Percentiles rank a stretch among this genome's conserved stretches.
phyloP scores from a whole-genome alignment of 1,140 invertebrate genomes.

The Tetragonula clypearis region DNA sequence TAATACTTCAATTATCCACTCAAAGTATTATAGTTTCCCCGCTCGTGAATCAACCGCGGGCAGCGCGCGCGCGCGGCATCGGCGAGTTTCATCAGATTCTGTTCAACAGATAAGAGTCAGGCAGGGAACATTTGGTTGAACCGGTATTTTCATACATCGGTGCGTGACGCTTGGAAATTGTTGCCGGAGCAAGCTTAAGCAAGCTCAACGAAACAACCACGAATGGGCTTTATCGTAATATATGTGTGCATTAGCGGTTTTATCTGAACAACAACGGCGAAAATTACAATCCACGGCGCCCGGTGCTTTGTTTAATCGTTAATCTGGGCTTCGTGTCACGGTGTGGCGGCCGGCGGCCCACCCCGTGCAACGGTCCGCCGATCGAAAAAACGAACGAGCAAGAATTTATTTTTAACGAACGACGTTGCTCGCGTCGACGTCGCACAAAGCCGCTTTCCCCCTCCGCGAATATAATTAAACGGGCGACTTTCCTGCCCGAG shows the following conservation, averaged over 20 bases:
- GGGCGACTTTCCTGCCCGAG: neutral
- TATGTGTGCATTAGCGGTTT: conserved; percentile 49
- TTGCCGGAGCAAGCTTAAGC: conserved; percentile 18
- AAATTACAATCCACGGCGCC: conserved; percentile 41
- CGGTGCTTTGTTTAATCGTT: conserved; percentile 39
- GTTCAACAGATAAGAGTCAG: neutral
- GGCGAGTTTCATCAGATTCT: conserved; percentile 6
- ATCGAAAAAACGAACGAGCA: conserved; percentile 5
- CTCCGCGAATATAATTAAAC: neutral
- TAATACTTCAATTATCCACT: neutral
- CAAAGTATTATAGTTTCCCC: neutral
- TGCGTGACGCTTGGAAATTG: conserved; percentile 46
- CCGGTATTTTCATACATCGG: conserved; percentile 27
- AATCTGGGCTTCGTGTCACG: conserved; percentile 22
- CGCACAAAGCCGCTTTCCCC: neutral
- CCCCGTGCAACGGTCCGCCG: neutral
- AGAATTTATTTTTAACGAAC: conserved; percentile 34
- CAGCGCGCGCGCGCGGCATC: neutral
- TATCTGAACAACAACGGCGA: conserved; percentile 36
- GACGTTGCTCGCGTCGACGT: neutral
- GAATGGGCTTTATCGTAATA: conserved; percentile 58
- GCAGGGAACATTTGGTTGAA: conserved; percentile 1
- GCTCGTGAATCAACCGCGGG: neutral
- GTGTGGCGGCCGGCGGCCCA: neutral
- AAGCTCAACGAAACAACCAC: conserved; percentile 10